Evolutionary conservation across 2,797 vertebrate species (phyloP).

Genomic region (Sebastes baramenuke): DNA sequence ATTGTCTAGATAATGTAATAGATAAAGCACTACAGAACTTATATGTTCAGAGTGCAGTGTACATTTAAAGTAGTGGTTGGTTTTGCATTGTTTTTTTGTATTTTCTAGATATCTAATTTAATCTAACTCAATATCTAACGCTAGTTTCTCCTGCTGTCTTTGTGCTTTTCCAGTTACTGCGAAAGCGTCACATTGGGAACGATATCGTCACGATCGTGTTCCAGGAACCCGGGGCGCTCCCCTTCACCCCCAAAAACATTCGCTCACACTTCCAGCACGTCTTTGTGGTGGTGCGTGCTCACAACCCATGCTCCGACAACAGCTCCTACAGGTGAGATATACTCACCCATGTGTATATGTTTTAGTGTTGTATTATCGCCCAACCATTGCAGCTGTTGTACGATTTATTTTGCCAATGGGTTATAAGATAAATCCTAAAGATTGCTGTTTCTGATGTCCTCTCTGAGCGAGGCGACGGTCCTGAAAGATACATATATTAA

Average conservation of each 20-base stretch:
- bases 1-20: background rate
- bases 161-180: conserved; percentile 83
- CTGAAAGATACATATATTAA: fast-evolving
- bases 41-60: background rate
- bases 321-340: conserved; percentile 92
- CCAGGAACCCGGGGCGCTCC: conserved; percentile 95
- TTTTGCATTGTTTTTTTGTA: background rate
- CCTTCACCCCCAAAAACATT: conserved; percentile 98
- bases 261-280: conserved; percentile 98
- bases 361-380: background rate
- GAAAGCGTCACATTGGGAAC: conserved; percentile 97
- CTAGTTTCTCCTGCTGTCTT: background rate
- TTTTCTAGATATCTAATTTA: background rate
- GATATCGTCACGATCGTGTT: conserved; percentile 98
- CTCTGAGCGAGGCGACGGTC: background rate
- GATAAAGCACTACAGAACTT: background rate
- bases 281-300: conserved; percentile 92
- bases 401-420: fast-evolving
- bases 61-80: background rate
- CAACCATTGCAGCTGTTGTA: background rate
- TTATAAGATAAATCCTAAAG: background rate
- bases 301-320: conserved; percentile 90
- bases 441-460: background rate
- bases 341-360: background rate
- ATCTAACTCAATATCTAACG: background rate